phyloP scores from a whole-genome alignment of 2,797 vertebrate genomes.

The Lindbergichthys nudifrons region DNA sequence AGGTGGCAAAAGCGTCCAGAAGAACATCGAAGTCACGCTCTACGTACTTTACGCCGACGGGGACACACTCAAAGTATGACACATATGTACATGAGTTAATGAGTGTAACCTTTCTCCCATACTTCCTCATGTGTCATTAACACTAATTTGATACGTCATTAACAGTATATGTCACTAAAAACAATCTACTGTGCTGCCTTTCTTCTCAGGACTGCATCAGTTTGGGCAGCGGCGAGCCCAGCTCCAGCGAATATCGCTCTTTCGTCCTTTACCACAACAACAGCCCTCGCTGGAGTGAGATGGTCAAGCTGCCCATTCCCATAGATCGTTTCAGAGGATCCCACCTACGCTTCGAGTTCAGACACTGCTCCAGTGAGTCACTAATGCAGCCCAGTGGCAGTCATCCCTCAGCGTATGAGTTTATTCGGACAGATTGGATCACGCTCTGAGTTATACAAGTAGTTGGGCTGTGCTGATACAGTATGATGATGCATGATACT shows the following conservation, averaged over 20 bases:
- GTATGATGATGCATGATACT: constrained; percentile 18
- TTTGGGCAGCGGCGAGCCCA: constrained; percentile 94
- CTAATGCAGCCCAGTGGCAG: constrained; percentile 34
- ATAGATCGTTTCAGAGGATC: constrained; percentile 98
- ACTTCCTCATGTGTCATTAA: background rate
- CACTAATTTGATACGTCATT: background rate
- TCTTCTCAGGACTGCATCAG: constrained; percentile 95
- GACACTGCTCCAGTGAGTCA: constrained; percentile 98
- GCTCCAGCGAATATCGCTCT: constrained; percentile 92
- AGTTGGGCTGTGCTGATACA: constrained; percentile 17
- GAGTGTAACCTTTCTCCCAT: constrained; percentile 22
- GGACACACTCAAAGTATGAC: constrained; percentile 94
- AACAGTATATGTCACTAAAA: constrained; percentile 1
- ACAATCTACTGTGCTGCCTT: background rate
- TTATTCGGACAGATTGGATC: constrained; percentile 37
- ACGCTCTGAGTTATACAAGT: constrained; percentile 9
- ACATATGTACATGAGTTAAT: constrained; percentile 16
- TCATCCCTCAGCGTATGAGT: constrained; percentile 28
- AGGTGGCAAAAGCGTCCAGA: constrained; percentile 98
- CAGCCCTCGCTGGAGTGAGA: constrained; percentile 97
- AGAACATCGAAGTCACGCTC: constrained; percentile 98
- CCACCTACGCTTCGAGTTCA: constrained; percentile 98
- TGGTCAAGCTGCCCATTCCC: constrained; percentile 97
- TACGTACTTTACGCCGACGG: constrained; percentile 98
- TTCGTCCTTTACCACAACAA: constrained; percentile 99